A percentile compares a stretch with the other conserved stretches of the same genome.
Evolutionary conservation across 2,113 vertebrate genomes (phyloP).

Genomic region (Crocuta crocuta): DNA sequence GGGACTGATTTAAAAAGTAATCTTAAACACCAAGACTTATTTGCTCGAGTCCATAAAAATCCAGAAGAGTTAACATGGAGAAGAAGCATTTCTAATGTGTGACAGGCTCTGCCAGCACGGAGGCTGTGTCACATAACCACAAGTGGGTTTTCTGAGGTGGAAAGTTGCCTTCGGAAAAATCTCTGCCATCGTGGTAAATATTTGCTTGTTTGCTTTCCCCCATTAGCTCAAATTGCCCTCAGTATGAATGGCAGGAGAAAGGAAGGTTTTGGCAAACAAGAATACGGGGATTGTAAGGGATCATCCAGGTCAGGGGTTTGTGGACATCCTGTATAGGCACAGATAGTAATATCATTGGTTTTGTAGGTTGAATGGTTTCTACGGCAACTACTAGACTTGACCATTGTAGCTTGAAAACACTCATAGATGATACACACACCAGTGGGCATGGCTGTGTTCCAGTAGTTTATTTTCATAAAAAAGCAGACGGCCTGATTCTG

Average conservation of each 20-base stretch:
- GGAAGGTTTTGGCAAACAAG: background rate
- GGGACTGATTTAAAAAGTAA: background rate
- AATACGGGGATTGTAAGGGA: background rate
- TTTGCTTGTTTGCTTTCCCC: background rate
- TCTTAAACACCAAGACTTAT: conserved; percentile 1
- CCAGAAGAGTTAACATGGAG: background rate
- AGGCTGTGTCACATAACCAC: background rate
- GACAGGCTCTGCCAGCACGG: background rate
- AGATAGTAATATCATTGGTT: background rate
- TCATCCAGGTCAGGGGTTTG: background rate
- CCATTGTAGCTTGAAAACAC: background rate
- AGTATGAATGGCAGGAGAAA: background rate
- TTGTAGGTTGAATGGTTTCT: background rate
- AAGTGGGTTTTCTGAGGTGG: background rate
- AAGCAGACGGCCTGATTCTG: background rate
- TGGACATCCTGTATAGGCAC: background rate
- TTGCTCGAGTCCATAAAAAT: conserved; percentile 35
- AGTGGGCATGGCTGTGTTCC: background rate
- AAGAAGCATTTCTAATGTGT: background rate
- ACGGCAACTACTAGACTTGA: background rate
- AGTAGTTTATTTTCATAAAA: background rate
- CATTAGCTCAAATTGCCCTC: background rate
- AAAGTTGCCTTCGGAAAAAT: conserved; percentile 55
- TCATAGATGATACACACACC: background rate
- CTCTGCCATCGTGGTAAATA: background rate